Percentiles rank a stretch among this genome's conserved stretches.
Conservation (phyloP, 2,113 vertebrate species). For the Megaceryle maxima region DNA sequence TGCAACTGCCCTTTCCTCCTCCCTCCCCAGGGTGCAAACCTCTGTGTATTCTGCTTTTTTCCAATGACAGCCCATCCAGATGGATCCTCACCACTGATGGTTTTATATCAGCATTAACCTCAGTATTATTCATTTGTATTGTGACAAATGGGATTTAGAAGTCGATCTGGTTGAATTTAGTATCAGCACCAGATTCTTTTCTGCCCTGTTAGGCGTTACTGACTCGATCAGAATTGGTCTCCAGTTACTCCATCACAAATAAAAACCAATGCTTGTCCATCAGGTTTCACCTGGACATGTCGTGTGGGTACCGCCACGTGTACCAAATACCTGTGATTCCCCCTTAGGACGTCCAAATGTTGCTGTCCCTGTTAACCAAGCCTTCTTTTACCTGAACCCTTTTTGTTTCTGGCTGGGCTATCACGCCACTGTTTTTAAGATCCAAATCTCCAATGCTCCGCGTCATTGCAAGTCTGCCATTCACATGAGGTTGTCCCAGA, state of each 20-base stretch:
- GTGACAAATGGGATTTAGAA: neutral
- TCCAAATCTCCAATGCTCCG: slow-evolving; percentile 97
- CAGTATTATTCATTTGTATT: neutral
- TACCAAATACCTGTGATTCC: neutral
- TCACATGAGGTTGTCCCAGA: slow-evolving; percentile 93
- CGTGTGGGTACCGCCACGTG: fast-evolving
- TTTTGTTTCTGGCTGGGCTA: slow-evolving; percentile 94
- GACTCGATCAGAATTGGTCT: neutral
- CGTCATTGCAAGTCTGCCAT: slow-evolving; percentile 95
- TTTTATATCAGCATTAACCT: neutral
- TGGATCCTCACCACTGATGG: neutral
- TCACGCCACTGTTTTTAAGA: slow-evolving; percentile 90
- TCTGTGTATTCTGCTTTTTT: neutral
- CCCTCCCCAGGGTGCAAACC: neutral
- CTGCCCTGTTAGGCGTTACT: neutral
- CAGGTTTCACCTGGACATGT: neutral
- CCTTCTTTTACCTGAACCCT: slow-evolving; percentile 78
- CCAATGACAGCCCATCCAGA: neutral
- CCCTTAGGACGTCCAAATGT: neutral
- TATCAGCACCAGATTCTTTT: neutral
- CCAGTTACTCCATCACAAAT: neutral
- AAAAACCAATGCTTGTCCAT: fast-evolving
- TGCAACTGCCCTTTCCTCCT: neutral
- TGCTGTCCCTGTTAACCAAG: neutral
- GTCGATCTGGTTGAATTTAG: neutral